A percentile compares a stretch with the other conserved stretches of the same genome.
Evolutionary conservation across 2,888 invertebrate species (phyloP).

Genomic region (Eulithis testata): DNA sequence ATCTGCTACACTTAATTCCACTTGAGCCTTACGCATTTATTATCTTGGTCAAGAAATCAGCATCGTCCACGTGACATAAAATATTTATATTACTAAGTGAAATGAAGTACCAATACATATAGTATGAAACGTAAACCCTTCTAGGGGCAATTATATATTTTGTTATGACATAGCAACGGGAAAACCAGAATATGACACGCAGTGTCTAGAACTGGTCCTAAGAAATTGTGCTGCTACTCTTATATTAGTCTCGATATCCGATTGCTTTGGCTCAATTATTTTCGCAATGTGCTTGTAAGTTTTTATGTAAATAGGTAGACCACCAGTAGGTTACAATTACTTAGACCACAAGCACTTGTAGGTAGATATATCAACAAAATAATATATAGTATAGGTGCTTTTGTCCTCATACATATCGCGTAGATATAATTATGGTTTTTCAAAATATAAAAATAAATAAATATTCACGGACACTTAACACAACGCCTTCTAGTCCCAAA

Average conservation of each 20-base stretch:
- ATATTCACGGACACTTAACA: no score
- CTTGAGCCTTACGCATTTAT: no score
- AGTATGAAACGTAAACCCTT: conserved; percentile 15
- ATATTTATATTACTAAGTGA: conserved; percentile 30
- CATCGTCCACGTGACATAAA: conserved; percentile 22
- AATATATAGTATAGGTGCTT: no score
- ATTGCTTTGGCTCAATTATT: conserved; percentile 23
- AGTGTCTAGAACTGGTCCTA: conserved; percentile 28
- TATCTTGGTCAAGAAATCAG: conserved; percentile 25
- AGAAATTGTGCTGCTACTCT: conserved; percentile 31
- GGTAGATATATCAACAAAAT: no score
- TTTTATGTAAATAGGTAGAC: conserved; percentile 16
- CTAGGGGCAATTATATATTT: conserved; percentile 28
- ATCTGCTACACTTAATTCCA: conserved; percentile 11
- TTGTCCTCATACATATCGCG: no score
- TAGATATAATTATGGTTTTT: no score
- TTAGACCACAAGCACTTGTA: not conserved
- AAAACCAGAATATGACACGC: conserved; percentile 31
- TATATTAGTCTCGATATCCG: conserved; percentile 28
- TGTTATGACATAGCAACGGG: conserved; percentile 29
- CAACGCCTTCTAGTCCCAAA: no score
- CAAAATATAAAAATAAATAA: no score
- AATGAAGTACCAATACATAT: conserved; percentile 16
- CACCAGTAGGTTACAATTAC: not conserved
- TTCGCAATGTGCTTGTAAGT: conserved; percentile 13